Percentiles rank a stretch among this genome's conserved stretches.
Evolutionary conservation across 37 sponge, comb jelly and placozoan species (phyloP).

Genomic region (Geodia barretti): DNA sequence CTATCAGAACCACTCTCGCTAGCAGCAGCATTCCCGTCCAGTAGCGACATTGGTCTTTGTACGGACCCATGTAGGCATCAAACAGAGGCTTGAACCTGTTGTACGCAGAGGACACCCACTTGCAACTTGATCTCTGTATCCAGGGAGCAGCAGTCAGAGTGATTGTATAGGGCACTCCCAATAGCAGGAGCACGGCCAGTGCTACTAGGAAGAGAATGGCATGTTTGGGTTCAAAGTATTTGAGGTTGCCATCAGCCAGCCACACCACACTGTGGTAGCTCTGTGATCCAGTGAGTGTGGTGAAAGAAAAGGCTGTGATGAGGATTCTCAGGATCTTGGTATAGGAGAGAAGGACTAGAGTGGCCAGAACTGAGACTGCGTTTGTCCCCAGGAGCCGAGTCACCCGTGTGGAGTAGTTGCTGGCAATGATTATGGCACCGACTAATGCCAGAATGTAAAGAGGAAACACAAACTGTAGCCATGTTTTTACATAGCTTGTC

Average conservation of each 20-base stretch:
- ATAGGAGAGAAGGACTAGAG: conserved; percentile 16
- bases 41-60: background rate
- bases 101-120: background rate
- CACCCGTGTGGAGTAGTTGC: background rate
- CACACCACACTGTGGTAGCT: background rate
- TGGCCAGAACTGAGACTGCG: conserved; percentile 12
- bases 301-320: background rate
- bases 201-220: background rate
- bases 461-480: conserved; percentile 43
- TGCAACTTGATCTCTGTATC: background rate
- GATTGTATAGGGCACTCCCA: background rate
- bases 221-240: conserved; percentile 10
- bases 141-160: background rate
- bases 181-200: background rate
- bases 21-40: background rate
- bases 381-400: background rate
- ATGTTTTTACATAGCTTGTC: background rate
- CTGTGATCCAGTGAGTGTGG: background rate
- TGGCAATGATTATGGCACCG: background rate
- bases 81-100: background rate
- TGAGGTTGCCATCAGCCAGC: conserved; percentile 2
- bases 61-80: background rate
- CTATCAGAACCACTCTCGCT: no score
- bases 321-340: conserved; percentile 1
- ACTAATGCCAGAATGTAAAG: conserved; percentile 13